These are phyloP conservation scores for Prunella strophiata DNA, from an alignment of 2,797 vertebrate species.

Conservation along the genomic window DNA sequence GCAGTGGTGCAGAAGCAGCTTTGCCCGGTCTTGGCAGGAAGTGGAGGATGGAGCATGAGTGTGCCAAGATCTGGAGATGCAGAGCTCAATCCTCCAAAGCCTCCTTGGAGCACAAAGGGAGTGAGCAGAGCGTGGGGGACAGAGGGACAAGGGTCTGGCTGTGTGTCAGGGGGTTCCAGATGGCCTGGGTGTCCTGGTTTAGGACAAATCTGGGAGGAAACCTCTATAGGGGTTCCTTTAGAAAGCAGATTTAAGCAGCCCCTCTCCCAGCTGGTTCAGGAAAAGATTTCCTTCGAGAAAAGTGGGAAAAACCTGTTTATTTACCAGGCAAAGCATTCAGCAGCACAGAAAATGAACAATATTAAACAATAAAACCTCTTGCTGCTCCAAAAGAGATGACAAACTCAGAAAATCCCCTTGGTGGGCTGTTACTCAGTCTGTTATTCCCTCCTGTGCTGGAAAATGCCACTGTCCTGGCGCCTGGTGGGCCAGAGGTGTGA, in stretches of 20 bases:
- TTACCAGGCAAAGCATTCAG: not conserved
- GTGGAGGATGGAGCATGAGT: not conserved
- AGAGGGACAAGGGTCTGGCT: not conserved
- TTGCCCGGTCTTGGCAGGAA: not conserved
- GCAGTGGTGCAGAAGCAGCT: not conserved
- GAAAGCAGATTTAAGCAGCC: not conserved
- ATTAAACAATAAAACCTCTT: not conserved
- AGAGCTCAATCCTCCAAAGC: not conserved
- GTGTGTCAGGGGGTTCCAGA: not conserved
- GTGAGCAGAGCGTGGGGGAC: not conserved
- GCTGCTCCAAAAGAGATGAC: not conserved
- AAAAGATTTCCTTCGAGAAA: not conserved
- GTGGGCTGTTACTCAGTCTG: not conserved
- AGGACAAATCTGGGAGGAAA: not conserved
- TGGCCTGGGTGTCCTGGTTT: not conserved
- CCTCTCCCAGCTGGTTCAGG: rapidly evolving
- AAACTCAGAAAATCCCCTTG: not conserved
- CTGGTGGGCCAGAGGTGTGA: not conserved
- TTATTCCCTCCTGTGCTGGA: not conserved
- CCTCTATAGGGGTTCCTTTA: not conserved
- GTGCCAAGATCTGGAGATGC: not conserved
- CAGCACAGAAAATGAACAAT: not conserved
- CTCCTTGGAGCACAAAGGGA: rapidly evolving
- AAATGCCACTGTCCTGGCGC: not conserved
- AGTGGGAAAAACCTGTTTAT: not conserved